phyloP scores from a whole-genome alignment of 2,113 vertebrate species.

The Cottus gobio region DNA sequence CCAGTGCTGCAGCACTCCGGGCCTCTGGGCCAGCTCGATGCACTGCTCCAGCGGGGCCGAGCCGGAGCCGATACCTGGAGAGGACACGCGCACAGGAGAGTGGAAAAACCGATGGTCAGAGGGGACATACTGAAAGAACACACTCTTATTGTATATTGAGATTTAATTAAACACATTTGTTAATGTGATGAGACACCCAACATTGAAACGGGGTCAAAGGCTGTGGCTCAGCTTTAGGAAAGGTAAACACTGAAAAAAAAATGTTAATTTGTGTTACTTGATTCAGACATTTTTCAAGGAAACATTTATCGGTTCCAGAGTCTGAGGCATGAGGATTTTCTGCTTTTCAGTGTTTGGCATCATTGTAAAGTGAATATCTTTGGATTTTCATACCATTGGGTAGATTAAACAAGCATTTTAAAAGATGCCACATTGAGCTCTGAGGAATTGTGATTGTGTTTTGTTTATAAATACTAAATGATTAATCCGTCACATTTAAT shows the following conservation, averaged over 20 bases:
- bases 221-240: neutral
- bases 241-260: neutral
- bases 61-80: slow-evolving; percentile 92
- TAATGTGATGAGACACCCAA: neutral
- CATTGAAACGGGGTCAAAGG: neutral
- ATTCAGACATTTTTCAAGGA: neutral
- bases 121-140: neutral
- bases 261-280: neutral
- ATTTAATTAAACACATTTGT: slow-evolving; percentile 33
- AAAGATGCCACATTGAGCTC: no score
- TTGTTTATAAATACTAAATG: no score
- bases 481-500: neutral
- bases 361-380: no score
- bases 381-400: no score
- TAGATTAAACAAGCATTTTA: no score
- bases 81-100: neutral
- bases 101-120: neutral
- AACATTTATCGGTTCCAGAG: neutral
- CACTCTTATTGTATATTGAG: neutral
- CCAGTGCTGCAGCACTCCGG: slow-evolving; percentile 92
- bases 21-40: slow-evolving; percentile 90
- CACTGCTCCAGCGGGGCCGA: slow-evolving; percentile 91
- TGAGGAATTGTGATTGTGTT: no score
- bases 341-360: no score
- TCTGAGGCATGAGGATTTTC: no score